phyloP scores from a whole-genome alignment of 2,113 vertebrate species.

The Aptenodytes forsteri region DNA sequence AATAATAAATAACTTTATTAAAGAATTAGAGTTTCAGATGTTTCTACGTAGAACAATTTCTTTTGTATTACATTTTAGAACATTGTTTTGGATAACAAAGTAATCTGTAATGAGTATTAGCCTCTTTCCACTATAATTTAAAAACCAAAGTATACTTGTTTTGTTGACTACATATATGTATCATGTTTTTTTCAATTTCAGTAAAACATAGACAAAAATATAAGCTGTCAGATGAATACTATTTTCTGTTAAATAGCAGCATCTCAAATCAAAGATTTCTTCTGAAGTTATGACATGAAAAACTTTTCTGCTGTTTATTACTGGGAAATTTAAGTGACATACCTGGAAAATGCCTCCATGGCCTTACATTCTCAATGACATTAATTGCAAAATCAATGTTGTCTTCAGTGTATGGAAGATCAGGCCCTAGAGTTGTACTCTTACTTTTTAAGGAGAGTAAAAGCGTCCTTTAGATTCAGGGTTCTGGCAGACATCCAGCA shows the following conservation, averaged over 20 bases:
- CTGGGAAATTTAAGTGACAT: not conserved
- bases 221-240: fast-evolving
- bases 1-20: conserved; percentile 54
- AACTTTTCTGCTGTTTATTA: not conserved
- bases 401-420: not conserved
- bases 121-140: not conserved
- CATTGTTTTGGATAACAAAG: not conserved
- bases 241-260: not conserved
- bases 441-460: not conserved
- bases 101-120: not conserved
- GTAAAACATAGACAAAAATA: not conserved
- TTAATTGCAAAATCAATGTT: not conserved
- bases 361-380: fast-evolving
- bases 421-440: not conserved
- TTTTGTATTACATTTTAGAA: not conserved
- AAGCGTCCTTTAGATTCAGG: not conserved
- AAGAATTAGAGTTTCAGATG: not conserved
- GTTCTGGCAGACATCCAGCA: not conserved
- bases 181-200: not conserved
- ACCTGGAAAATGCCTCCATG: not conserved
- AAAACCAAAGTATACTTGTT: not conserved
- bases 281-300: fast-evolving
- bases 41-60: not conserved
- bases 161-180: not conserved
- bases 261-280: not conserved